phyloP scores from a whole-genome alignment of 2,113 vertebrate genomes.

The Ibidorhyncha struthersii region DNA sequence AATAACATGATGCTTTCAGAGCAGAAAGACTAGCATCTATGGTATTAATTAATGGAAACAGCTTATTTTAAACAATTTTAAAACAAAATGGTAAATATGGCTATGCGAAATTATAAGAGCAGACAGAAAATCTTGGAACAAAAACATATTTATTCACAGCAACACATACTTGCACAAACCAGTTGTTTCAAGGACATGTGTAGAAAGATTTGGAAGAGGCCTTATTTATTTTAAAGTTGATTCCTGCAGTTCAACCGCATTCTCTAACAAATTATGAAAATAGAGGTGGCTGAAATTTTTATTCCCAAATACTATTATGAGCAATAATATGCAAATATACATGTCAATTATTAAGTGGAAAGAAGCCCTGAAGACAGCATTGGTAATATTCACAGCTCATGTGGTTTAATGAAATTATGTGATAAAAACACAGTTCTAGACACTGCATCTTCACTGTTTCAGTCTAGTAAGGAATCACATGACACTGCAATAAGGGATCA shows the following conservation, averaged over 20 bases:
- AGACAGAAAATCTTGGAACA: background rate
- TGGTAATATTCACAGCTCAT: accelerated
- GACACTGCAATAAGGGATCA: background rate
- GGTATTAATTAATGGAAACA: background rate
- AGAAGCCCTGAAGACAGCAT: background rate
- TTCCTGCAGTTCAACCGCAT: background rate
- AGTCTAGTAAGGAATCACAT: background rate
- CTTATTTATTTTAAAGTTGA: background rate
- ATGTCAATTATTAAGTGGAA: background rate
- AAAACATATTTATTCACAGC: background rate
- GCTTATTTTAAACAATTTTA: background rate
- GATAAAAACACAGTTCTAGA: background rate
- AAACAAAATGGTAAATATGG: background rate
- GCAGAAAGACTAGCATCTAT: background rate
- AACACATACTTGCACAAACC: background rate
- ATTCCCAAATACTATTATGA: background rate
- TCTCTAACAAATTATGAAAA: background rate
- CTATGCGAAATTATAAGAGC: background rate
- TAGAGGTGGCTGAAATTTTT: background rate
- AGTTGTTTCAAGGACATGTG: background rate
- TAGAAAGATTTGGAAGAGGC: background rate
- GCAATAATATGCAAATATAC: background rate
- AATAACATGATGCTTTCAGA: background rate
- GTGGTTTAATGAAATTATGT: background rate
- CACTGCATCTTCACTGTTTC: background rate